A percentile compares a stretch with the other conserved stretches of the same genome.
Conservation (phyloP, 2,113 vertebrate species). For the Nanger granti region DNA sequence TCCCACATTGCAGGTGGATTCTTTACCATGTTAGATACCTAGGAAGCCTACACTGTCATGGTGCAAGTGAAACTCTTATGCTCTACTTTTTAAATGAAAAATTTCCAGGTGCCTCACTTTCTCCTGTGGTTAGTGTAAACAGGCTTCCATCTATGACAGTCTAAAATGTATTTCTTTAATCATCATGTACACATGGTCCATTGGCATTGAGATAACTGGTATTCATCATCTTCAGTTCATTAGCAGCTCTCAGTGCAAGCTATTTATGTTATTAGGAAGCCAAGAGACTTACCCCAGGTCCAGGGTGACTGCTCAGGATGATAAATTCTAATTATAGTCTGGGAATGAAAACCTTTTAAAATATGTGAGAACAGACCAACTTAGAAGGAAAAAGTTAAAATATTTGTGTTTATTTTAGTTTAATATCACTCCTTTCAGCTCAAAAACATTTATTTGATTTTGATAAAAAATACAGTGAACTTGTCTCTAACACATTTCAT, state of each 20-base stretch:
- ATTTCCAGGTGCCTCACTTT: not conserved
- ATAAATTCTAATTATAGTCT: not conserved
- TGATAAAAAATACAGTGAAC: not conserved
- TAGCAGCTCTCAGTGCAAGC: not conserved
- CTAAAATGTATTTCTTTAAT: not conserved
- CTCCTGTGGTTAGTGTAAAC: not conserved
- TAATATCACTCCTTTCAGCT: not conserved
- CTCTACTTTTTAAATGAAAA: not conserved
- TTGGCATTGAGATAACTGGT: not conserved
- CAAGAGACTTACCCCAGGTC: not conserved
- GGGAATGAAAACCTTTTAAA: not conserved
- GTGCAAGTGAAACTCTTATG: not conserved
- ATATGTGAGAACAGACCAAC: not conserved
- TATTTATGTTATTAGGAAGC: not conserved
- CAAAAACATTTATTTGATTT: not conserved
- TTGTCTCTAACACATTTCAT: not conserved
- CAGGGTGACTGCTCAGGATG: not conserved
- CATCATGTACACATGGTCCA: not conserved
- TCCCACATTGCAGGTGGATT: not conserved
- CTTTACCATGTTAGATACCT: not conserved
- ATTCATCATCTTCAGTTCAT: not conserved
- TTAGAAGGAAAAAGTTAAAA: not conserved
- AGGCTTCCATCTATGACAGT: not conserved
- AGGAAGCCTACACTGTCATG: not conserved
- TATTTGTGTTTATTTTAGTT: not conserved